Conservation (phyloP, 2,888 invertebrate species). For the Tinea semifulvella region DNA sequence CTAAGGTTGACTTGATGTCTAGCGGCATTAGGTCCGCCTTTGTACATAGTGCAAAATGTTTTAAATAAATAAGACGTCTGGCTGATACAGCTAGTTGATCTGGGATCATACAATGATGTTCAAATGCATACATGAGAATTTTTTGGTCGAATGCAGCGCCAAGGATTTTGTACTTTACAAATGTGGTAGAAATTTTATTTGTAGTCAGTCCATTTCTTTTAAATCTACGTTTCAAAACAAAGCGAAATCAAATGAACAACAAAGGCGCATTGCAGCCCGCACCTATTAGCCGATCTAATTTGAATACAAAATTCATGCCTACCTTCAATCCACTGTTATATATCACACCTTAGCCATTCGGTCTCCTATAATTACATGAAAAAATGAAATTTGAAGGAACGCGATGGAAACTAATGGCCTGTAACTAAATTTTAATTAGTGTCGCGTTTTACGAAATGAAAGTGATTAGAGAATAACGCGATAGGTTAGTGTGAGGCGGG, state of each 20-base stretch:
- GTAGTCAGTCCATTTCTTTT: too few species aligned
- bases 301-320: slow-evolving; percentile 63
- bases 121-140: too few species aligned
- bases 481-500: slow-evolving; percentile 42
- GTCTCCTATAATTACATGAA: slow-evolving; percentile 57
- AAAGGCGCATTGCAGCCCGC: slow-evolving; percentile 41
- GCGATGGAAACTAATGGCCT: slow-evolving; percentile 63
- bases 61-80: too few species aligned
- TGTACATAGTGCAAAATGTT: too few species aligned
- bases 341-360: slow-evolving; percentile 62
- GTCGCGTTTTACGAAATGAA: slow-evolving; percentile 64
- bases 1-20: too few species aligned
- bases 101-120: too few species aligned
- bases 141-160: too few species aligned
- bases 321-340: slow-evolving; percentile 59
- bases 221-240: too few species aligned
- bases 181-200: too few species aligned
- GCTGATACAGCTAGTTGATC: too few species aligned
- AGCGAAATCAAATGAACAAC: slow-evolving; percentile 26
- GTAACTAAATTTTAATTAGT: slow-evolving; percentile 69
- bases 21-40: too few species aligned
- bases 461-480: slow-evolving; percentile 65
- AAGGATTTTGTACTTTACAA: too few species aligned
- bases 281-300: slow-evolving; percentile 56
- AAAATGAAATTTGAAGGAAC: slow-evolving; percentile 63